A percentile compares a stretch with the other conserved stretches of the same genome.
Conservation (phyloP, 1,140 invertebrate species). For the Trichonephila clavipes region DNA sequence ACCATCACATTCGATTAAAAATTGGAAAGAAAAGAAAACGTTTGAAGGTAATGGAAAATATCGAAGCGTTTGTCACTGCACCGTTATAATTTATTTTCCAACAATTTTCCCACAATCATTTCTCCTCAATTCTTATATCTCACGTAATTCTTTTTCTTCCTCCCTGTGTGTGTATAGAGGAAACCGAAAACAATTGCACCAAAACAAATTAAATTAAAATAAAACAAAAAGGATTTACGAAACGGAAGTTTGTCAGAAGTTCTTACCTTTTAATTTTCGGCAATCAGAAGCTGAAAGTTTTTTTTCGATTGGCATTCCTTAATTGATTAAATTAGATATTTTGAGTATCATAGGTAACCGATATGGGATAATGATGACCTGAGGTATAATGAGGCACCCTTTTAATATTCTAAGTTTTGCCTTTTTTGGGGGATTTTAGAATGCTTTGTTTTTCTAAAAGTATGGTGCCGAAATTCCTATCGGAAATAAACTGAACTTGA, state of each 20-base stretch:
- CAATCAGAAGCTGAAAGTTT: neutral
- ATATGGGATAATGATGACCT: constrained; percentile 1
- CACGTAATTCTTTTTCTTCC: neutral
- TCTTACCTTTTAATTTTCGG: neutral
- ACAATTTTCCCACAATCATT: neutral
- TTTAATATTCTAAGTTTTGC: neutral
- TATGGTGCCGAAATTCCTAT: neutral
- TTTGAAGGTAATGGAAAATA: neutral
- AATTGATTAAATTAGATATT: neutral
- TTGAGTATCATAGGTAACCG: neutral
- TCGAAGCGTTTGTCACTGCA: neutral
- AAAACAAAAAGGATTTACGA: neutral
- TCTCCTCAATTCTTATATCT: neutral
- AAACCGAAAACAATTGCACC: too few species aligned
- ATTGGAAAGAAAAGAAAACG: too few species aligned
- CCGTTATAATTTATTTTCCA: neutral
- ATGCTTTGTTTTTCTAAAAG: neutral
- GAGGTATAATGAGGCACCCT: neutral
- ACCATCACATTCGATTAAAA: too few species aligned
- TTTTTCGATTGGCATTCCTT: neutral
- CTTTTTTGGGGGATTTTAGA: too few species aligned
- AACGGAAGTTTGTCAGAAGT: neutral
- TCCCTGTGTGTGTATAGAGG: too few species aligned
- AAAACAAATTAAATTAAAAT: too few species aligned
- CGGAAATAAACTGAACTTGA: neutral